Evolutionary conservation across 2,113 vertebrate genomes (phyloP), one percentile per base, ranked within the genome.

Genomic region (Heliornis fulica): DNA sequence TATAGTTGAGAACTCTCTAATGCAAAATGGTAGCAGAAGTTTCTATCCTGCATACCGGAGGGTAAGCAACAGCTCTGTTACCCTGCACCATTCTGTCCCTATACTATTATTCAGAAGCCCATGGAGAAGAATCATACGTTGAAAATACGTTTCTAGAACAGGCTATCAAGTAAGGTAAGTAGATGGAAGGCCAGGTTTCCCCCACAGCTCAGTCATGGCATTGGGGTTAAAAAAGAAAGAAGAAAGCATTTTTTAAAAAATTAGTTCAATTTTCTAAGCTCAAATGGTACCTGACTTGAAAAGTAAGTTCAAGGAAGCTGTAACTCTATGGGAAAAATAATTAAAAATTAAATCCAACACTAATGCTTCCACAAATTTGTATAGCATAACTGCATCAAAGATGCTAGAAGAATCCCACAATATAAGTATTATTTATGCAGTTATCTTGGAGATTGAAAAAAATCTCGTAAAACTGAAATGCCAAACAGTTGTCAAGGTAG

Each of bases 31-130:
- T 51, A 60, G 41, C 10, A 3, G 36, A 77, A 48, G 34, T 41
- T 66, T 61, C 15, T 31, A 14, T 18, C 34, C 29, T 11, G 74
- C 82, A 34, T 43, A 32, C 0, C 0, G 0, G 17, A 57, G 5
- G 38, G 3, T 7, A 46, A 79, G 31, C 0, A 0, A 38, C 31
- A 76, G 6, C 18, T 68, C 38, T 38, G 25, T 32, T 66, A 28
- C 10, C 56, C 64, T 31, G n/a, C 32, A 82, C 5, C 26, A 31
- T 15, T 82, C 60, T 32, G 10, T 54, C 89, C 65, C 38, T 59
- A 46, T 81, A 31, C 17, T 57, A 26, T 41, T 72, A n/a, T 43
- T 71, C 23, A 63, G 53, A 70, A 48, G 36, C 19, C 18, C 1
- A 0, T 2, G 4, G 29, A 76, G 31, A 81, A 87, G 38, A 89